Base-by-base conservation (phyloP, 2,888 invertebrate genomes). In the Temnothorax rugatulus region DNA sequence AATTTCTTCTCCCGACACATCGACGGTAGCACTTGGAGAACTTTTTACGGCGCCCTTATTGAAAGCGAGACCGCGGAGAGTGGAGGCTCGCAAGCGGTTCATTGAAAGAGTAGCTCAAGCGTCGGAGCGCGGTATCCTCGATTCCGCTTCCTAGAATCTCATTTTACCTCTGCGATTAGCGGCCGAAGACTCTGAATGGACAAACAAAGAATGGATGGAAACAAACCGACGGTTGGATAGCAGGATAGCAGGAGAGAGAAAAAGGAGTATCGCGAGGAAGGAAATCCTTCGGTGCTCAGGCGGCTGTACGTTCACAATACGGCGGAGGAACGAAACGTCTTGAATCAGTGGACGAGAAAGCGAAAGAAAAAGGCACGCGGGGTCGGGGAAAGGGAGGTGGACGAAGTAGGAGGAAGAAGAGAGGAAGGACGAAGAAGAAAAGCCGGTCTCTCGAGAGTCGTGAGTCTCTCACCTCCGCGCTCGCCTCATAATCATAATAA, bases 41-140 rank as follows among this genome's bases (percentile, higher is more conserved):
- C 88, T 93, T 93, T 92, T 93, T 93, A 92, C 90, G 89, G 74
- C 88, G 86, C 83, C 84, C 90, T 92, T 91, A 91, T 92, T 92
- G 92, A 91, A 93, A 92, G 90, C 89, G 87, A 90, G 89, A 89
- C 87, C 86, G 84, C 90, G 83, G 73, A 82, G 79, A 87, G 81
- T 57, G 84, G 74, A 84, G 73, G 47, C 71, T 71, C 57, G 84
- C 57, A 52, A 83, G 85, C 85, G 89, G 89, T 89, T 88, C 89
- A 91, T 91, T 92, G 90, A 90, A 88, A 89, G 86, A 86, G 83
- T 79, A 84, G 83, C 74, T 86, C 75, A 77, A 83, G 41, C 73
- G 57, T 83, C 84, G 84, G 82, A 83, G 84, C 73, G 86, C 77
- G 86, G 89, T 4, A 29, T 29, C 87, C 84, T 89, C 84, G 47